These are phyloP conservation scores for Tenthredo livida DNA, from an alignment of 2,888 invertebrate genomes.

Conservation along the genomic window DNA sequence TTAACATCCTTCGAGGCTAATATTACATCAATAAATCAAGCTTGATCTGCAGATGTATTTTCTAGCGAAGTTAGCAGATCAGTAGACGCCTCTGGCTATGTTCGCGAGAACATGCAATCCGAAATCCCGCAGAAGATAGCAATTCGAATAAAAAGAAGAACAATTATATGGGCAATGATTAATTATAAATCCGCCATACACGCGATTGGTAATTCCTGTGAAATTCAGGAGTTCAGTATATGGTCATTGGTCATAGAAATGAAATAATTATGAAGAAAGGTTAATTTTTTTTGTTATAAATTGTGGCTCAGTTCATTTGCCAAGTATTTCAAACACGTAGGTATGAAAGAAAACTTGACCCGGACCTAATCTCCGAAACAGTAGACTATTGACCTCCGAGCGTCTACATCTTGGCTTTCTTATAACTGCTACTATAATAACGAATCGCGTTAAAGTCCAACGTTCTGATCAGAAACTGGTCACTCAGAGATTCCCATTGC, in stretches of 20 bases:
- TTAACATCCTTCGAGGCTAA: not conserved
- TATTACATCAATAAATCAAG: not conserved
- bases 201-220: not conserved
- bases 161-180: slow-evolving; percentile 8
- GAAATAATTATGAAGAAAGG: not conserved
- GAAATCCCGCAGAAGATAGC: not conserved
- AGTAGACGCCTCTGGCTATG: not conserved
- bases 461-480: not conserved
- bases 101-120: not conserved
- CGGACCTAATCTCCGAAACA: not conserved
- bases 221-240: not conserved
- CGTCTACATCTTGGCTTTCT: not conserved
- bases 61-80: not conserved
- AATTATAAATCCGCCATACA: not conserved
- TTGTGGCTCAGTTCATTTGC: not conserved
- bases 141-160: not conserved
- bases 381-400: not conserved
- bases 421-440: not conserved
- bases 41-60: not conserved
- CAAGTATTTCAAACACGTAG: not conserved
- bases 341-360: not conserved
- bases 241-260: not conserved
- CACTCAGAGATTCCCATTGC: not conserved
- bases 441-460: not conserved
- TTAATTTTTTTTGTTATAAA: not conserved